Evolutionary conservation across 2,797 vertebrate species (phyloP).

Genomic region (Perodicticus potto): DNA sequence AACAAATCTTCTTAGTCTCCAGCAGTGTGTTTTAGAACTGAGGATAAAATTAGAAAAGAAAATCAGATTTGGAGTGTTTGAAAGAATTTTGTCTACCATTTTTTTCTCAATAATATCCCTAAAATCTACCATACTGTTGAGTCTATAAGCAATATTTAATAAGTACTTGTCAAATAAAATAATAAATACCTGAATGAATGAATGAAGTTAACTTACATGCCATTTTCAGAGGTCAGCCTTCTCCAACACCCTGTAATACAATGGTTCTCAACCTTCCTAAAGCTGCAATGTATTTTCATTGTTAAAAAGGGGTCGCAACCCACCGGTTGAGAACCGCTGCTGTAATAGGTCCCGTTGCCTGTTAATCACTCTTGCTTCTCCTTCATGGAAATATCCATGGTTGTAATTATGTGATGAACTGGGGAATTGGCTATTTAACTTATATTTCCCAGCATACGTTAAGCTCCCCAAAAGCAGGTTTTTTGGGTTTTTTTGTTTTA

Average conservation of each 20-base stretch:
- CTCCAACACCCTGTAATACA: background rate
- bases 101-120: background rate
- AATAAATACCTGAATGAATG: background rate
- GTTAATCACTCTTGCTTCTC: background rate
- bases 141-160: background rate
- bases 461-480: background rate
- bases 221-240: background rate
- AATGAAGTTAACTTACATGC: background rate
- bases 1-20: constrained; percentile 40
- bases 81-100: background rate
- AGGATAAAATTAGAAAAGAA: constrained; percentile 52
- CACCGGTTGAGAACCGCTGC: no score
- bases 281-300: no score
- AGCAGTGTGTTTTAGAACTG: background rate
- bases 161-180: constrained; percentile 10
- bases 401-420: background rate
- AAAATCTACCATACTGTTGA: background rate
- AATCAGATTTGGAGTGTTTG: constrained; percentile 9
- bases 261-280: no score
- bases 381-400: background rate
- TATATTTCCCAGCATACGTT: background rate
- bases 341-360: background rate
- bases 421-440: background rate
- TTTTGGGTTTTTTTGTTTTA: no score
- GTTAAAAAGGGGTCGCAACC: no score